These are phyloP conservation scores for Vireo griseus DNA, from an alignment of 2,797 vertebrate species.

Conservation along the genomic window DNA sequence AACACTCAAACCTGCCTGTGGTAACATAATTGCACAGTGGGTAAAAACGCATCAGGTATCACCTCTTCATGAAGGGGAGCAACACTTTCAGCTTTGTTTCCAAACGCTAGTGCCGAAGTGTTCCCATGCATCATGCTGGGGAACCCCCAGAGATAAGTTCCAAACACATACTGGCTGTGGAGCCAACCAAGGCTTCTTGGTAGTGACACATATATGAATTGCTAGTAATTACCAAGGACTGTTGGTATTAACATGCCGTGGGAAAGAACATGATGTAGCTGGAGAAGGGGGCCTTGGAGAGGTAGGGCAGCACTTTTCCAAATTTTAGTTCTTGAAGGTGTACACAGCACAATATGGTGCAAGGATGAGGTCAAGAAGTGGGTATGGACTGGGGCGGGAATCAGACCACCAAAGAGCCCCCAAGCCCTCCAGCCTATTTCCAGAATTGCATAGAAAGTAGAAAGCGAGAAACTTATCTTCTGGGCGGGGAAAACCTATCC, in stretches of 20 bases:
- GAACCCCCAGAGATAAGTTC: not conserved
- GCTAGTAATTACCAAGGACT: not conserved
- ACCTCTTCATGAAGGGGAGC: accelerated
- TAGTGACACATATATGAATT: no score
- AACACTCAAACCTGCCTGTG: no score
- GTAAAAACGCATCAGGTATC: accelerated
- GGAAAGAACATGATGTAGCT: not conserved
- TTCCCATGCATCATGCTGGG: accelerated
- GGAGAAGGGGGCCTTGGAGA: not conserved
- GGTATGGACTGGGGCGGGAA: accelerated
- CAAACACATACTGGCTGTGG: not conserved
- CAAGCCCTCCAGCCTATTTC: not conserved
- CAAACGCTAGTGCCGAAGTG: accelerated
- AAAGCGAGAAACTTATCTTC: not conserved
- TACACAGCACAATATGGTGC: no score
- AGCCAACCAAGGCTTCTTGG: not conserved
- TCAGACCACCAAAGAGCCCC: not conserved
- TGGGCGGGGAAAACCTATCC: not conserved
- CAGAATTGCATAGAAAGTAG: accelerated
- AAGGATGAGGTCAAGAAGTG: no score
- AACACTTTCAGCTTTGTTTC: accelerated
- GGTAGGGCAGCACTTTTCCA: accelerated
- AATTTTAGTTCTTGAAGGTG: no score
- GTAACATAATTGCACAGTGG: accelerated
- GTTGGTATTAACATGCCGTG: accelerated